Base-by-base conservation (phyloP, 2,113 vertebrate genomes). In the Accipiter virgatus region DNA sequence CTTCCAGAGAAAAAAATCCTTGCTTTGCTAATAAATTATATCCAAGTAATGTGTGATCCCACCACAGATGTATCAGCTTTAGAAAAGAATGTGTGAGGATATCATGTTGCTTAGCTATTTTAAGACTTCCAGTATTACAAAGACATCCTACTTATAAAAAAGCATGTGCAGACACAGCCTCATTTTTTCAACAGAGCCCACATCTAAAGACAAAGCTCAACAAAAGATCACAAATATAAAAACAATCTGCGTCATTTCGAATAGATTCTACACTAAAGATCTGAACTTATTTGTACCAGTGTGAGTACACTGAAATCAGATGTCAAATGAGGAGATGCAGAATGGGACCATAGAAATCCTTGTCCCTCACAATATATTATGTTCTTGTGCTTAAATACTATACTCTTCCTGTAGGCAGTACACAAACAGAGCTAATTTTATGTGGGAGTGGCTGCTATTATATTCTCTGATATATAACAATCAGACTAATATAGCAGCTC, bases 71-170 rank as follows among this genome's bases (percentile, higher is more conserved):
- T 68, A 83, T 59, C 59, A 91, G 22, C 55, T 93, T 95, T 83
- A 93, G 90, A 96, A 95, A 94, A 80, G 90, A 90, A 77, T 62
- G 55, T 96, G 82, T 80, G 72, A 90, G 71, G 65, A 75, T 92
- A 95, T 93, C 66, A 80, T 59, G 81, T 81, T 96, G 56, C 80
- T 95, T 40, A 90, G 55, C 48, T 98, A 96, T 97, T 97, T 97
- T 95, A 95, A 96, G 94, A 65, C 65, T 94, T 74, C 55, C 72
- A 71, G 55, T 84, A 87, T 94, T 94, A 96, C 86, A 96, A 96
- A 97, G 45, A 73, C 50, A 95, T 36, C 53, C 61, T 93, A 93
- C 92, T 95, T 97, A 88, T 81, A 94, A 50, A 94, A 82, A 58
- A 61, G 7, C 48, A 34, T 86, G 71, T 89, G 83, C 61, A 96